Evolutionary conservation across 2,113 vertebrate genomes (phyloP).

Genomic region (Sphyrna mokarran): DNA sequence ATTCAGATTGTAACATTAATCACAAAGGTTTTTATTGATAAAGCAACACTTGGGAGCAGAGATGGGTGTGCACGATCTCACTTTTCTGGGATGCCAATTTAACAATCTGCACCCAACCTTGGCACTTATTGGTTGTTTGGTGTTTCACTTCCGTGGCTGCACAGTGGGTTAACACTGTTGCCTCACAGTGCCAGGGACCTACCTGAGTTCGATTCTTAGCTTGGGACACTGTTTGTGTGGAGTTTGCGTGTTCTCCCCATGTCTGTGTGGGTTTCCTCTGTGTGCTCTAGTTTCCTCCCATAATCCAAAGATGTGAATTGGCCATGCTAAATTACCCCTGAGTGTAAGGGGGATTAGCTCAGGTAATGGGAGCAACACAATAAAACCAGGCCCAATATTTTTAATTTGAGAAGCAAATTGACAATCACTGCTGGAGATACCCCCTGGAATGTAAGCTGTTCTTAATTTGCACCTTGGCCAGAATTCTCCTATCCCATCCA

Average conservation of each 20-base stretch:
- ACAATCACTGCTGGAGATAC: background rate
- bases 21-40: background rate
- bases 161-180: no score
- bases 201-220: no score
- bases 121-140: background rate
- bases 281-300: no score
- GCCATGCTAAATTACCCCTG: no score
- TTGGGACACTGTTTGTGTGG: no score
- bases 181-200: no score
- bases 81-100: background rate
- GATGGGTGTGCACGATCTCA: background rate
- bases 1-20: background rate
- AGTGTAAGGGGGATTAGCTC: no score
- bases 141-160: background rate
- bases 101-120: background rate
- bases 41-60: background rate
- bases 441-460: background rate
- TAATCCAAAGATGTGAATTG: no score
- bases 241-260: no score
- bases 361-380: background rate
- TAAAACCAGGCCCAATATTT: background rate
- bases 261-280: no score
- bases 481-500: no score
- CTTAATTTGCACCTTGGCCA: background rate
- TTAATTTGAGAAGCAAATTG: background rate